Evolutionary conservation across 2,888 invertebrate species (phyloP).

Genomic region (Pharmacophagus antenor): DNA sequence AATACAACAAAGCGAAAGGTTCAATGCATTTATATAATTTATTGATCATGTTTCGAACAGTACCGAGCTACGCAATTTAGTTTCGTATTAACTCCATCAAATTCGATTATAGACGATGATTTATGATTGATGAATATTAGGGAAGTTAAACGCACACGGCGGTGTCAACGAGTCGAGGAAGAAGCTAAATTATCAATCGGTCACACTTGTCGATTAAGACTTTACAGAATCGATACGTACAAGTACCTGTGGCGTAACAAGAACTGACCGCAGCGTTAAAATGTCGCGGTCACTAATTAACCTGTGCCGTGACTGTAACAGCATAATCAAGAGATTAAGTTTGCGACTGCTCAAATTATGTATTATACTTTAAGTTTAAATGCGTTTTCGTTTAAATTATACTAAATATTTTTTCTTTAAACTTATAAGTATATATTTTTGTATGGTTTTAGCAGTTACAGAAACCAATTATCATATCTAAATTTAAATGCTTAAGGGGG

Average conservation of each 20-base stretch:
- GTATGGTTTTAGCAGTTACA: too few relatives aligned
- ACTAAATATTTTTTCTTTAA: too few relatives aligned
- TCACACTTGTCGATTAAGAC: slow-evolving; percentile 8
- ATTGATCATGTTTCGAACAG: slow-evolving; percentile 10
- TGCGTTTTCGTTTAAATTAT: too few relatives aligned
- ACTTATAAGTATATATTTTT: too few relatives aligned
- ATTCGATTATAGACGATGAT: slow-evolving; percentile 11
- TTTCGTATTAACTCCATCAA: slow-evolving; percentile 19
- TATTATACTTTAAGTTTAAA: too few relatives aligned
- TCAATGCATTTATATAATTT: background rate
- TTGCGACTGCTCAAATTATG: background rate
- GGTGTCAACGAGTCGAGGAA: background rate
- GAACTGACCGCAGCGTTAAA: slow-evolving; percentile 25
- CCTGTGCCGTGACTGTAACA: slow-evolving; percentile 8
- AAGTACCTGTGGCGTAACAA: slow-evolving; percentile 24
- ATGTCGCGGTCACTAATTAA: slow-evolving; percentile 26
- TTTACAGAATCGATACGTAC: slow-evolving; percentile 15
- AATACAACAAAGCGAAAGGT: slow-evolving; percentile 16
- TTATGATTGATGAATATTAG: slow-evolving; percentile 6
- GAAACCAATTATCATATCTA: too few relatives aligned
- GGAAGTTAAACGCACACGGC: background rate
- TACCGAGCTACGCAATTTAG: slow-evolving; percentile 7
- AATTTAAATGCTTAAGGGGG: background rate
- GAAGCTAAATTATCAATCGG: slow-evolving; percentile 5
- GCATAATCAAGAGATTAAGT: slow-evolving; percentile 21